Conservation (phyloP, 2,888 invertebrate genomes). For the Oscheius myriophilus region DNA sequence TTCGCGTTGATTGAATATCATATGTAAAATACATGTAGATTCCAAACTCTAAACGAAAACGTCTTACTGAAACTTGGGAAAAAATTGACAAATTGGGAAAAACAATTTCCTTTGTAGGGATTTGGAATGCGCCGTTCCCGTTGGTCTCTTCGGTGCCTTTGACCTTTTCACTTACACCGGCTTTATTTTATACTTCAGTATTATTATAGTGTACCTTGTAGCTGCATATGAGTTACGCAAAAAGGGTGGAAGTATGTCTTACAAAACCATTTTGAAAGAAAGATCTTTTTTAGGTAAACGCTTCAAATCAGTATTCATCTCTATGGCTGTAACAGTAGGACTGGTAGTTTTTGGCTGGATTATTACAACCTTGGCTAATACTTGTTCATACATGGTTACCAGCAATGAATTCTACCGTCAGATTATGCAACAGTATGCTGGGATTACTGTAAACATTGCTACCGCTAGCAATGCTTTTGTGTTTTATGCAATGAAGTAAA, state of each 20-base stretch:
- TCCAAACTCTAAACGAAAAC: too few relatives aligned
- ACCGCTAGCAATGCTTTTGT: slow-evolving; percentile 44
- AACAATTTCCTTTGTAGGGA: too few relatives aligned
- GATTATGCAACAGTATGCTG: slow-evolving; percentile 48
- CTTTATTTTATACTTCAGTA: slow-evolving; percentile 33
- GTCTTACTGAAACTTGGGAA: too few relatives aligned
- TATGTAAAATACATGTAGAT: too few relatives aligned
- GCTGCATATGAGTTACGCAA: slow-evolving; percentile 36
- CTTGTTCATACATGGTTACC: slow-evolving; percentile 33
- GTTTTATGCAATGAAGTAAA: slow-evolving; percentile 44
- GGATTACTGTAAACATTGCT: slow-evolving; percentile 45
- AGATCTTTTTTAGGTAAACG: slow-evolving; percentile 25
- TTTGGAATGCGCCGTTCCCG: slow-evolving; percentile 39
- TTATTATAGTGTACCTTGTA: slow-evolving; percentile 35
- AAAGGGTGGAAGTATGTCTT: slow-evolving; percentile 38
- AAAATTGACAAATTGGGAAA: too few relatives aligned
- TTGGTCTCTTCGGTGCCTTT: slow-evolving; percentile 41
- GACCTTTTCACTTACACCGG: slow-evolving; percentile 42
- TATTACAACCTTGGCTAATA: slow-evolving; percentile 38
- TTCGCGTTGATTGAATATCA: too few relatives aligned
- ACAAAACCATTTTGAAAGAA: not conserved
- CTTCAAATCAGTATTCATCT: slow-evolving; percentile 45
- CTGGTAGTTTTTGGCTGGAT: slow-evolving; percentile 46
- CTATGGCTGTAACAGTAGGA: slow-evolving; percentile 42
- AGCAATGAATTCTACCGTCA: slow-evolving; percentile 22